These are phyloP conservation scores for Crepidodera aurea DNA, from an alignment of 2,888 invertebrate genomes.

Conservation along the genomic window DNA sequence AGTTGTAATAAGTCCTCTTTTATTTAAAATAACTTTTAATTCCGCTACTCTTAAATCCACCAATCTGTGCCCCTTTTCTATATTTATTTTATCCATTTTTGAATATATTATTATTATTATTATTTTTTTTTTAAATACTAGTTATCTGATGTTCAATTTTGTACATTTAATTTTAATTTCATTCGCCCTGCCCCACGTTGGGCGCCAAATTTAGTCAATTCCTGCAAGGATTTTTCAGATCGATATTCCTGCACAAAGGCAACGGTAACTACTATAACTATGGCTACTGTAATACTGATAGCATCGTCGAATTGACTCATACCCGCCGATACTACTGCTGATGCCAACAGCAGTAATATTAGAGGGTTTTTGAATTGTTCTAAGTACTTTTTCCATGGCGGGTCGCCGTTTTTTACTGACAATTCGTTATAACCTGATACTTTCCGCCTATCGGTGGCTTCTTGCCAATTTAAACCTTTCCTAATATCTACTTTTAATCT, in stretches of 20 bases:
- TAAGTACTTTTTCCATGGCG: slow-evolving; percentile 98
- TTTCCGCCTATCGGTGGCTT: slow-evolving; percentile 71
- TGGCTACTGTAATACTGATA: slow-evolving; percentile 96
- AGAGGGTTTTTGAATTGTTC: slow-evolving; percentile 99
- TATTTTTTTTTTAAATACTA: too few relatives aligned
- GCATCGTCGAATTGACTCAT: slow-evolving; percentile 99
- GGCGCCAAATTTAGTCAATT: slow-evolving; percentile 95
- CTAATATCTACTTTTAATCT: slow-evolving; percentile 82
- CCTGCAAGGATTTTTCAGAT: slow-evolving; percentile 97
- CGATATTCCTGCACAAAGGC: slow-evolving; percentile 99
- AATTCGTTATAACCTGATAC: slow-evolving; percentile 93
- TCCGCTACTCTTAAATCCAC: too few relatives aligned
- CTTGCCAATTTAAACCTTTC: slow-evolving; percentile 72
- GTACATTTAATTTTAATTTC: too few relatives aligned
- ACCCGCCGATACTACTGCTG: slow-evolving; percentile 91
- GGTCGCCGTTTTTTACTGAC: slow-evolving; percentile 90
- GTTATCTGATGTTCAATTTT: too few relatives aligned
- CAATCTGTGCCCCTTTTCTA: too few relatives aligned
- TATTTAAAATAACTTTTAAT: too few relatives aligned
- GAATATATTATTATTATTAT: too few relatives aligned
- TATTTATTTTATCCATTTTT: too few relatives aligned
- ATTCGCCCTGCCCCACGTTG: too few relatives aligned
- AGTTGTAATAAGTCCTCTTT: too few relatives aligned
- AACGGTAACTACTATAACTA: slow-evolving; percentile 96
- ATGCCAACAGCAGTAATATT: slow-evolving; percentile 90